Evolutionary conservation across 2,797 vertebrate genomes (phyloP), one percentile per base, ranked within the genome.

Genomic region (Sebastes aleutianus): DNA sequence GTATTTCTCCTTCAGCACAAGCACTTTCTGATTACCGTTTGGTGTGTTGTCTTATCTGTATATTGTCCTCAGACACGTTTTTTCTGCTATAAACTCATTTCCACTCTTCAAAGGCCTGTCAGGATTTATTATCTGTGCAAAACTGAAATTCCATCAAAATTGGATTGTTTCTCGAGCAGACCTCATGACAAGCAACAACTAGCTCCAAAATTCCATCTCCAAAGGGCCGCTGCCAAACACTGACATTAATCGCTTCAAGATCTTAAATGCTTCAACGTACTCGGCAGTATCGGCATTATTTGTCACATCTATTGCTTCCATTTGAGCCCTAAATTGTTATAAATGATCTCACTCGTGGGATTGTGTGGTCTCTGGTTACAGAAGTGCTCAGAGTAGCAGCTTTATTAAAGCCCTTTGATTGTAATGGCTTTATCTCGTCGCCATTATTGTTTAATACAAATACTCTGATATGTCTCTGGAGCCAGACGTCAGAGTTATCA

Each of bases 171-270:
- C 84, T 92, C 78, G 67, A 90, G 86, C 73, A 81, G 82, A 70
- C 87, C 57, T 84, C 85, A 85, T 84, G 89, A 91, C 92, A 92
- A 89, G 88, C 89, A 92, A 85, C 81, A 81, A 92, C 91, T 87
- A 82, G 90, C 85, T 90, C 91, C 83, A 90, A 87, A 90, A 91
- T 92, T 93, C 91, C 90, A 84, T 73, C 79, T 80, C 32, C 10
- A 68, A 83, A 13, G 54, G 4, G 56, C 63, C 31, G 82, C 83
- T 87, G 91, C 85, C 88, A 91, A 90, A 64, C 62, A 1, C 86
- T 73, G 88, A 89, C 87, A 74, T 85, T 93, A 91, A 94, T 90
- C 70, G 84, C 86, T 93, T 91, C 89, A 93, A 93, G 91, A 93
- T 89, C 79, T 74, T 76, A 76, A 32, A 43, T 61, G 65, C 67